Percentiles rank a stretch among this genome's conserved stretches.
phyloP scores from a whole-genome alignment of 2,113 vertebrate genomes.

The Scomber japonicus region DNA sequence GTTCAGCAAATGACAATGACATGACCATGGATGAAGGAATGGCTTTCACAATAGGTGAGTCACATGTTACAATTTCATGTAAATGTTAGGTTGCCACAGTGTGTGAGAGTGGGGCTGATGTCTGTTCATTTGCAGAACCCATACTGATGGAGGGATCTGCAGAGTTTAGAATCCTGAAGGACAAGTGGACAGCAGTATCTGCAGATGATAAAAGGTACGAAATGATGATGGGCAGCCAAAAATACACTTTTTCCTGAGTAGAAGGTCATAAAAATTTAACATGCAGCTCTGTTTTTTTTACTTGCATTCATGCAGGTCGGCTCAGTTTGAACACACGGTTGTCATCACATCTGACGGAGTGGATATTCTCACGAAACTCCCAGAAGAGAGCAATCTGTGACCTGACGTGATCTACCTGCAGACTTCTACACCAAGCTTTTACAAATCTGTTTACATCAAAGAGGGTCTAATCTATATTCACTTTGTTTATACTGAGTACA shows the following conservation, averaged over 20 bases:
- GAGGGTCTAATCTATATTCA: neutral
- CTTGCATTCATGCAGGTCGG: slow-evolving; percentile 86
- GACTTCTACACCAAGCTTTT: neutral
- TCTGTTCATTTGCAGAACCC: slow-evolving; percentile 87
- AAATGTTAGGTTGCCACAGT: neutral
- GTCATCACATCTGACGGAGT: slow-evolving; percentile 90
- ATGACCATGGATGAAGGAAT: slow-evolving; percentile 86
- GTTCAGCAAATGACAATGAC: slow-evolving; percentile 84
- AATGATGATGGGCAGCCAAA: neutral
- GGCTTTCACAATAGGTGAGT: slow-evolving; percentile 85
- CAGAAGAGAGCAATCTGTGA: slow-evolving; percentile 82
- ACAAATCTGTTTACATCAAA: neutral
- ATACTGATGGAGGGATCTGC: slow-evolving; percentile 94
- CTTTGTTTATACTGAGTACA: neutral
- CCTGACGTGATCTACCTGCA: neutral
- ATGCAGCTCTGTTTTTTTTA: slow-evolving; percentile 1
- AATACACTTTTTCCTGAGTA: neutral
- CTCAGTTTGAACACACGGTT: slow-evolving; percentile 97
- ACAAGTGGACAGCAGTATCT: slow-evolving; percentile 94
- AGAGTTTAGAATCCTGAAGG: slow-evolving; percentile 90
- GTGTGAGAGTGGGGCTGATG: neutral
- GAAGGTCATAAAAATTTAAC: no score
- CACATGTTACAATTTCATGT: neutral
- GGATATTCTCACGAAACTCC: slow-evolving; percentile 91
- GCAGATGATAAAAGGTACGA: slow-evolving; percentile 91